phyloP scores from a whole-genome alignment of 2,797 vertebrate species.

The Malacoctenus gilli region DNA sequence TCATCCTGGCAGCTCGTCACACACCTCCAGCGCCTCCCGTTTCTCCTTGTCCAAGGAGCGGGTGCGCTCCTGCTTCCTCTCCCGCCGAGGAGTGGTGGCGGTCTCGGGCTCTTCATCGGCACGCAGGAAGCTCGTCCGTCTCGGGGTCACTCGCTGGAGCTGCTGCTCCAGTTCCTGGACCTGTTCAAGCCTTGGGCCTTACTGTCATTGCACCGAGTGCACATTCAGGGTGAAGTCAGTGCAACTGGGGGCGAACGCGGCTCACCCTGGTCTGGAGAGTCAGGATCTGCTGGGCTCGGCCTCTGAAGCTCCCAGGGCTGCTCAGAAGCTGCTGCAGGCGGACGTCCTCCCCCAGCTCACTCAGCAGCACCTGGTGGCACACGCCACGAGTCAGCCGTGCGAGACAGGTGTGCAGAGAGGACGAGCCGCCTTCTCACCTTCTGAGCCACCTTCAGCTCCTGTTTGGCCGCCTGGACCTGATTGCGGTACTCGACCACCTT shows the following conservation, averaged over 20 bases:
- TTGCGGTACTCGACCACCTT: conserved; percentile 91
- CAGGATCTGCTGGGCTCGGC: conserved; percentile 93
- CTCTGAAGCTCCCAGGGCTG: conserved; percentile 87
- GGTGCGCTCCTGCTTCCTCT: conserved; percentile 87
- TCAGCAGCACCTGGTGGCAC: conserved; percentile 90
- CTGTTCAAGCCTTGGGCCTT: no score
- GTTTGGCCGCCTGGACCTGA: conserved; percentile 87
- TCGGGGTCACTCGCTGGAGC: conserved; percentile 79
- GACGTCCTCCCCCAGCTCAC: conserved; percentile 91
- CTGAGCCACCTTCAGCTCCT: conserved; percentile 91
- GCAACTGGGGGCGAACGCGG: not conserved
- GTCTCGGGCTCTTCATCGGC: no score
- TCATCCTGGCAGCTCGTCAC: not conserved
- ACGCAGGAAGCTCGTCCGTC: no score
- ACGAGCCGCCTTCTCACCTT: conserved; percentile 81
- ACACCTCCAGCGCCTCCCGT: conserved; percentile 87
- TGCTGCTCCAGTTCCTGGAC: conserved; percentile 91
- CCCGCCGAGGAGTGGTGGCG: conserved; percentile 77
- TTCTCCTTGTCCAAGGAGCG: conserved; percentile 88
- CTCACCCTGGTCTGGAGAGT: conserved; percentile 88
- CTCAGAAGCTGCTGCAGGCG: conserved; percentile 84
- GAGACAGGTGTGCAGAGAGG: no score
- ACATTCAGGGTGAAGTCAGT: no score
- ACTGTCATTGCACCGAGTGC: no score
- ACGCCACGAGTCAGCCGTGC: no score